These are phyloP conservation scores for Pristionchus arcanus DNA, from an alignment of 2,888 invertebrate species.

Conservation along the genomic window DNA sequence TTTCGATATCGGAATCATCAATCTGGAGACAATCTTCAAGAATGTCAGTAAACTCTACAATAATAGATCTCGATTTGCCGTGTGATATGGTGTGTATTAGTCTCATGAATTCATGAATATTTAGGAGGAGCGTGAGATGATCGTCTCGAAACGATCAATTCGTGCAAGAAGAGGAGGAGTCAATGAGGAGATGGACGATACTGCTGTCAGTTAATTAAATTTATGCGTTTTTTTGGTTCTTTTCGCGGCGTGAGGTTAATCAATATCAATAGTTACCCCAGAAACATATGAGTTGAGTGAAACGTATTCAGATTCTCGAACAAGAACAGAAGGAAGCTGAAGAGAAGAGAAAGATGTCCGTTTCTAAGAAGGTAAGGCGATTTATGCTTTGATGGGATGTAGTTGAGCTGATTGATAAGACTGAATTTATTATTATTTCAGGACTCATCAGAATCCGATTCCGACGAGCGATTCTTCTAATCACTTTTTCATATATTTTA, in stretches of 20 bases:
- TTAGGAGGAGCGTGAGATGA: conserved; percentile 64
- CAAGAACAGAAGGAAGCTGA: conserved; percentile 11
- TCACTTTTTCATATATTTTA: neutral
- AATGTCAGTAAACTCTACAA: conserved; percentile 39
- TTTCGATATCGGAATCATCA: conserved; percentile 69
- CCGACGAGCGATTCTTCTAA: conserved; percentile 29
- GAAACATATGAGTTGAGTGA: neutral
- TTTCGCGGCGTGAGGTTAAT: neutral
- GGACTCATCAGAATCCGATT: conserved; percentile 11
- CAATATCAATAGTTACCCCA: neutral
- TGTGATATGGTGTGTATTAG: neutral
- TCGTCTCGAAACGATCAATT: conserved; percentile 55
- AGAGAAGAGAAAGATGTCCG: neutral
- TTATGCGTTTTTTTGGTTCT: neutral
- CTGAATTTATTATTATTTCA: neutral
- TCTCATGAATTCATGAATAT: neutral
- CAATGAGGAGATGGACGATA: conserved; percentile 37
- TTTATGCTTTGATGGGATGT: neutral
- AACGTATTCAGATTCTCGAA: conserved; percentile 3
- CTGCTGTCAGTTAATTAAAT: neutral
- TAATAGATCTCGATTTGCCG: neutral
- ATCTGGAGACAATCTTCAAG: conserved; percentile 68
- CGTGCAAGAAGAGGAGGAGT: conserved; percentile 49
- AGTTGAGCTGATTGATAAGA: neutral
- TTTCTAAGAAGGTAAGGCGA: neutral